phyloP scores from a whole-genome alignment of 2,797 vertebrate genomes.

The Podarcis lilfordi region DNA sequence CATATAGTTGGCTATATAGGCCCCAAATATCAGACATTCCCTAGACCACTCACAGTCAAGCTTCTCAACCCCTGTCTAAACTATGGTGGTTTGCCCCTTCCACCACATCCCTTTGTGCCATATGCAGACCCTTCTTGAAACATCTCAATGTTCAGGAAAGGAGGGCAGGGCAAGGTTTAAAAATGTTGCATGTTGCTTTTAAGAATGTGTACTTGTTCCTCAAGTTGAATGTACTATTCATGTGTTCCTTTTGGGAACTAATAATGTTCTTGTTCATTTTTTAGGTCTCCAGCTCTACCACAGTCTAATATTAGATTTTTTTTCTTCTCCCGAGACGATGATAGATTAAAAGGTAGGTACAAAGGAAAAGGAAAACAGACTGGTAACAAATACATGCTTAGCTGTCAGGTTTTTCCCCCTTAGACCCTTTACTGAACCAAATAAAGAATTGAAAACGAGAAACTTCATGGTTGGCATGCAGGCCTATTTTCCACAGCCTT shows the following conservation, averaged over 20 bases:
- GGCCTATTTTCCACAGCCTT: no score
- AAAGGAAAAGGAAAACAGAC: not conserved
- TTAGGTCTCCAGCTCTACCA: slow-evolving; percentile 72
- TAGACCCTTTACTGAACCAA: no score
- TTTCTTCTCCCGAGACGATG: slow-evolving; percentile 87
- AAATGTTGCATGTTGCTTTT: not conserved
- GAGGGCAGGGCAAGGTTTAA: not conserved
- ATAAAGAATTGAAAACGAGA: no score
- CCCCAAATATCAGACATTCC: not conserved
- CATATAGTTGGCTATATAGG: not conserved
- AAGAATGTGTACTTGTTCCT: not conserved
- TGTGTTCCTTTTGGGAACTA: not conserved
- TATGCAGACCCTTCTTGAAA: not conserved
- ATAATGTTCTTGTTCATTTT: slow-evolving; percentile 30
- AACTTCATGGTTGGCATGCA: no score
- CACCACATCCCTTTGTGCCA: not conserved
- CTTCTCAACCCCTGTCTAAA: not conserved
- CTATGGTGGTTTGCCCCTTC: not conserved
- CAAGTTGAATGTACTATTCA: not conserved
- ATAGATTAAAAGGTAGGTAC: slow-evolving; percentile 81
- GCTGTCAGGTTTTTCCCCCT: not conserved
- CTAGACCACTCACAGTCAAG: not conserved
- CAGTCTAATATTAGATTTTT: slow-evolving; percentile 77
- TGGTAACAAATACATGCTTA: not conserved
- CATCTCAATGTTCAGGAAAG: not conserved